Evolutionary conservation across 2,888 invertebrate species (phyloP), one percentile per base, ranked within the genome.

Genomic region (Metopia argyrocephala): DNA sequence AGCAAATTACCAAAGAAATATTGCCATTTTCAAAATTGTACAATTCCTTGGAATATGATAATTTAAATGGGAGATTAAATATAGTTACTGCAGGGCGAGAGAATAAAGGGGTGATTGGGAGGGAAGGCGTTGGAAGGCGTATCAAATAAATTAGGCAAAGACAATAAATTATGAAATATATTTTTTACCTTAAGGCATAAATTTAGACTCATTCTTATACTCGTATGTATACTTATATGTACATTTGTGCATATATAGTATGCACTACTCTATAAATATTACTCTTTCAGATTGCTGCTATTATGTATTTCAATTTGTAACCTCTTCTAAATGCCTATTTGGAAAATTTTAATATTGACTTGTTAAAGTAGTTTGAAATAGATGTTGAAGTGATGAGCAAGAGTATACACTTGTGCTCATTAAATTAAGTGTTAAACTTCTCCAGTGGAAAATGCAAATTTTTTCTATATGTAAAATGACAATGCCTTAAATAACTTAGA

Each of bases 81-180:
- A 38, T 75, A 7, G 27, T 20, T 65, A 21, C 18, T 52, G 65
- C 7, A 20, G 12, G 38, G 3, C 0, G 1, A 38, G 28, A 9
- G 15, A 31, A 23, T 2, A 5, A 23, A 23, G 23, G 9, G 52
- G 52, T 31, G 45, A 61, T 75, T 70, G 65, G 12, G 31, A 9
- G 0, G 5, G 31, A 9, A 23, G 21, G n/a, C 45, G 57, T 20
- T n/a, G n/a, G 28, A 57, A n/a, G 56, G 56, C 25, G 52, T 61
- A 66, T 54, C 31, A 66, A 68, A 73, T 62, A 68, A 76, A 76
- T 68, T 71, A 76, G 23, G 56, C 71, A 57, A 57, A 80, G 73
- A 73, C 76, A 73, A 76, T 80, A 80, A 76, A 76, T 80, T 80
- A 76, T 64, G 48, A 48, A 62, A 38, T 56, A 56, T 68, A 69